Evolutionary conservation across 2,888 invertebrate species (phyloP).

Genomic region (Rapana venosa): DNA sequence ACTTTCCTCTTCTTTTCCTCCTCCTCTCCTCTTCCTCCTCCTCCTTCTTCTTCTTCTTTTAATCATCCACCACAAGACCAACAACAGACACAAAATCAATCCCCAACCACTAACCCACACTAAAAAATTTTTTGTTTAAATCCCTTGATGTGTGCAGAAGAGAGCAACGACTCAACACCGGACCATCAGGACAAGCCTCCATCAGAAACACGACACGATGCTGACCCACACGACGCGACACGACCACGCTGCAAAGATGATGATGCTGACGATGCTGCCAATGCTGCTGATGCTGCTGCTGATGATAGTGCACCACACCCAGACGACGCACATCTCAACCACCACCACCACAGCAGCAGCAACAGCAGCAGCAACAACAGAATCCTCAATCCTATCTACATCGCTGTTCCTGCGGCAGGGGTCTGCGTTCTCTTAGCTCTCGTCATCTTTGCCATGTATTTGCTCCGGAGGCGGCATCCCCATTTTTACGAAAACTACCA

Average conservation of each 20-base stretch:
- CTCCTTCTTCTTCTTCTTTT: neutral
- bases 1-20: neutral
- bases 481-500: slow-evolving; percentile 59
- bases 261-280: neutral
- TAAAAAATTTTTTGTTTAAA: too few relatives aligned
- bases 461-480: slow-evolving; percentile 71
- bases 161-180: too few relatives aligned
- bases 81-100: neutral
- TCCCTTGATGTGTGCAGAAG: too few relatives aligned
- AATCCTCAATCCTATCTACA: slow-evolving; percentile 76
- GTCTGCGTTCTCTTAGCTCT: slow-evolving; percentile 76
- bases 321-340: neutral
- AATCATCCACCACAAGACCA: neutral
- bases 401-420: slow-evolving; percentile 77
- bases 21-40: neutral
- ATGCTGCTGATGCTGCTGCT: too few relatives aligned
- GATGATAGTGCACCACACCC: neutral
- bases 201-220: too few relatives aligned
- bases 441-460: slow-evolving; percentile 76
- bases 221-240: too few relatives aligned
- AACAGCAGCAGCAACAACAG: slow-evolving; percentile 31
- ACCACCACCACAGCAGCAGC: neutral
- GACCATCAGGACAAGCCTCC: too few relatives aligned
- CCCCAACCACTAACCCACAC: neutral
- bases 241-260: neutral